These are phyloP conservation scores for Trinorchestia longiramus DNA, from an alignment of 1,140 invertebrate genomes.

Conservation along the genomic window DNA sequence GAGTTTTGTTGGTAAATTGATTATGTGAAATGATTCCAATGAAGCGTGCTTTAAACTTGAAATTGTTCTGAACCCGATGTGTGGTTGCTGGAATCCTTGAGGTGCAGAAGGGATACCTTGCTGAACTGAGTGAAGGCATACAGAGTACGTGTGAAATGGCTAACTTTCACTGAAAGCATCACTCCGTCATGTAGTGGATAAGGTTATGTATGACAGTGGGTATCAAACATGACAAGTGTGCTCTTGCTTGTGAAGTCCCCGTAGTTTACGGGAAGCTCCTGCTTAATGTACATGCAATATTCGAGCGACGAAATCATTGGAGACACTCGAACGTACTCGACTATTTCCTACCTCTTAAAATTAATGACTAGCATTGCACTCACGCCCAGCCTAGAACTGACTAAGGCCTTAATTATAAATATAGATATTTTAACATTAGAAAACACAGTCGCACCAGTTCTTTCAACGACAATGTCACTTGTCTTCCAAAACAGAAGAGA, in stretches of 20 bases:
- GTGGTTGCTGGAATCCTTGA: too few relatives aligned
- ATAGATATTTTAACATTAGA: constrained; percentile 11
- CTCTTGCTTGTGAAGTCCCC: not conserved
- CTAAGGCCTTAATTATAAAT: constrained; percentile 45
- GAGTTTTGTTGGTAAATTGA: not conserved
- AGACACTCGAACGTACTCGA: constrained; percentile 2
- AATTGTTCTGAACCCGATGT: too few relatives aligned
- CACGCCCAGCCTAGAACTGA: constrained; percentile 41
- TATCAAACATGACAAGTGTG: not conserved
- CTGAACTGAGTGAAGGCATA: not conserved
- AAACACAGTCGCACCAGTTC: not conserved
- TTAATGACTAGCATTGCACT: constrained; percentile 52
- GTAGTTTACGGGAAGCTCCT: not conserved
- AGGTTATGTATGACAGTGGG: not conserved
- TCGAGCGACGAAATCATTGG: not conserved
- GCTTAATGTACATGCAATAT: not conserved
- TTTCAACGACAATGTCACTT: not conserved
- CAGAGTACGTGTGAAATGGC: not conserved
- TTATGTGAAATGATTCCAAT: not conserved
- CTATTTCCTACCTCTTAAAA: constrained; percentile 16
- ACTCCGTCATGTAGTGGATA: not conserved
- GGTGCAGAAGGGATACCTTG: not conserved
- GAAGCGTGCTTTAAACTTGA: not conserved
- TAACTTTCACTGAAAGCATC: not conserved
- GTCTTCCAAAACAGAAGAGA: not conserved